Evolutionary conservation across 2,888 invertebrate species (phyloP).

Genomic region (Callyntrura sp.): DNA sequence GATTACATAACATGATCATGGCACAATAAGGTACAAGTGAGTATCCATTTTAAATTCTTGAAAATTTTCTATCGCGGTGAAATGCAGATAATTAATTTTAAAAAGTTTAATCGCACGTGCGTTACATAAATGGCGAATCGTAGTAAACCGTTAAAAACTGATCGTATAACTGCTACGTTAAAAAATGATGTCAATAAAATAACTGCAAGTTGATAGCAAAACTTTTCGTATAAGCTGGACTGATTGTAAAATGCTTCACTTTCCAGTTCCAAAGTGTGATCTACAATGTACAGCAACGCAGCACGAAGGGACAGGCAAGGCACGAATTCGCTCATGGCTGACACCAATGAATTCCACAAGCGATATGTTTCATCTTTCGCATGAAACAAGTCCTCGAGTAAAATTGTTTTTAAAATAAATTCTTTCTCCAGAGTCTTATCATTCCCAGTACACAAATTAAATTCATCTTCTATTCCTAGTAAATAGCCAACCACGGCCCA

Average conservation of each 20-base stretch:
- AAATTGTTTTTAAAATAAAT: slow-evolving; percentile 74
- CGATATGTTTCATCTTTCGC: slow-evolving; percentile 59
- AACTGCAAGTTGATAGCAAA: slow-evolving; percentile 70
- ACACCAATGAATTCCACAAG: slow-evolving; percentile 78
- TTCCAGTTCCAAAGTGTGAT: slow-evolving; percentile 37
- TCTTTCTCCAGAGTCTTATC: slow-evolving; percentile 6
- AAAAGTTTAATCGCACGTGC: not conserved
- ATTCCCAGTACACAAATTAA: slow-evolving; percentile 79
- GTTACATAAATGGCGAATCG: slow-evolving; percentile 68
- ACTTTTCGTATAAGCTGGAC: slow-evolving; percentile 64
- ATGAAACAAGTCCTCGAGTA: slow-evolving; percentile 73
- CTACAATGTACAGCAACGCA: slow-evolving; percentile 72
- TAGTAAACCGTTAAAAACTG: slow-evolving; percentile 69
- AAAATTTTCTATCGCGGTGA: too few relatives aligned
- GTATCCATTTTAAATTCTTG: too few relatives aligned
- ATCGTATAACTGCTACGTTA: not conserved
- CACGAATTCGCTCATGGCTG: slow-evolving; percentile 75
- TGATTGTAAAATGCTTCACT: not conserved
- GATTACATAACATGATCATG: too few relatives aligned
- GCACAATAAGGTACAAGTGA: too few relatives aligned
- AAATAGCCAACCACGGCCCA: slow-evolving; percentile 82
- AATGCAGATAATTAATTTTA: slow-evolving; percentile 30
- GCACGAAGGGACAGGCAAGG: slow-evolving; percentile 79
- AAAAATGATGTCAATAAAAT: slow-evolving; percentile 62
- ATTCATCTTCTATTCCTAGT: slow-evolving; percentile 81